Evolutionary conservation across 2,113 vertebrate genomes (phyloP).

Genomic region (Takifugu bimaculatus): DNA sequence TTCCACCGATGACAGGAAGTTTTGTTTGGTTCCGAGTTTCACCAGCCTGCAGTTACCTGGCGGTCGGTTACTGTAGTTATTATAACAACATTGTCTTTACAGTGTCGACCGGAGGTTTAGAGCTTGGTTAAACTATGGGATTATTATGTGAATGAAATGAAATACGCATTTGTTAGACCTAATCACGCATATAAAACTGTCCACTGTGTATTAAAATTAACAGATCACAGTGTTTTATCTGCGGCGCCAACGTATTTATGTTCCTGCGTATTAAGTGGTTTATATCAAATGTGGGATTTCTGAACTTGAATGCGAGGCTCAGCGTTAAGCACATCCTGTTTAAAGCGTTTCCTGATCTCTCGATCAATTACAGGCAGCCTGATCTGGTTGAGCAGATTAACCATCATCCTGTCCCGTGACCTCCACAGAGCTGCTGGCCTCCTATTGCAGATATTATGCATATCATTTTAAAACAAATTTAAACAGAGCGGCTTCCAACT

Average conservation of each 20-base stretch:
- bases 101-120: too few species aligned
- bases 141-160: too few species aligned
- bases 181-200: neutral
- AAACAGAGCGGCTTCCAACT: neutral
- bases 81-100: neutral
- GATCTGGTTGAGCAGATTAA: constrained; percentile 61
- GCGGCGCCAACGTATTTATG: neutral
- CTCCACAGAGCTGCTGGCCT: constrained; percentile 23
- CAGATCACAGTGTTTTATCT: neutral
- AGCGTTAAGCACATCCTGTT: constrained; percentile 25
- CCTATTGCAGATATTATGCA: neutral
- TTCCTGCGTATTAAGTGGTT: neutral
- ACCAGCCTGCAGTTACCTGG: constrained; percentile 16
- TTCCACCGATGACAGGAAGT: constrained; percentile 35
- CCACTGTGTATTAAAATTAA: constrained; percentile 1
- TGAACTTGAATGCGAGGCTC: neutral
- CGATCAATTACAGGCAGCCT: constrained; percentile 51
- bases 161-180: too few species aligned
- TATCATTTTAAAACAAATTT: neutral
- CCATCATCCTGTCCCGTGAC: constrained; percentile 41
- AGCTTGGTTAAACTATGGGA: too few species aligned
- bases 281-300: neutral
- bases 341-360: constrained; percentile 39
- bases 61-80: constrained; percentile 9
- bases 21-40: constrained; percentile 30